Base-by-base conservation (phyloP, 2,113 vertebrate genomes). In the Oncorhynchus keta region DNA sequence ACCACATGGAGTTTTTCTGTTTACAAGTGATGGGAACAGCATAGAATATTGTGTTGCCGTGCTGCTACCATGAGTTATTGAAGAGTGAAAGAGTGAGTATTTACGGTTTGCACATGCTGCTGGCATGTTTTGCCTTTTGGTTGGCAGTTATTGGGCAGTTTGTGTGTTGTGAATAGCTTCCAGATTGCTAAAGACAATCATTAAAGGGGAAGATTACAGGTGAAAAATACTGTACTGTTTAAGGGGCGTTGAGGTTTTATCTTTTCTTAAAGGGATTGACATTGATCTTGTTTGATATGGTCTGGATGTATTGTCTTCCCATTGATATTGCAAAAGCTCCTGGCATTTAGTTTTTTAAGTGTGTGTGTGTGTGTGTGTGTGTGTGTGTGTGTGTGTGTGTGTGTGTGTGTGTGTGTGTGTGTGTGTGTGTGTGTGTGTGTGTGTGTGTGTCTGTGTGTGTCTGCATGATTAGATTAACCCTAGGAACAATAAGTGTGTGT, bases 151-250 rank as follows among this genome's bases (percentile, higher is more conserved):
- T 28, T 74, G 30, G 11, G 39, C 7, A 7, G n/a, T 32, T 67
- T 48, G 32, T 79, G 26, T 20, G 30, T 18, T 26, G 20, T 62
- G 24, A 74, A 26, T 64, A 22, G 67, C 24, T 74, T 76, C 14
- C 32, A 75, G 72, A 22, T 80, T 80, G 79, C 74, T 81, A 39
- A 35, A 28, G 14, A 79, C 79, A 72, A 81, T 85, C 39, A 77
- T 82, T 81, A 78, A 69, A 83, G 71, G 18, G 45, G 64, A 24
- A 57, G 18, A 55, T 3, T 39, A 11, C 3, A 48, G 24, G 26
- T 14, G 77, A 55, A 55, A 55, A 55, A 55, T 55, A 55, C 39
- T 55, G 49, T 55, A 55, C 12, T 16, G 12, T 14, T 77, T 78
- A 76, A 77, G 69, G 73, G 13, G 26, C 39, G 20, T 5, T 13